phyloP scores from a whole-genome alignment of 2,113 vertebrate species.

The Pachypanchax playfairii region DNA sequence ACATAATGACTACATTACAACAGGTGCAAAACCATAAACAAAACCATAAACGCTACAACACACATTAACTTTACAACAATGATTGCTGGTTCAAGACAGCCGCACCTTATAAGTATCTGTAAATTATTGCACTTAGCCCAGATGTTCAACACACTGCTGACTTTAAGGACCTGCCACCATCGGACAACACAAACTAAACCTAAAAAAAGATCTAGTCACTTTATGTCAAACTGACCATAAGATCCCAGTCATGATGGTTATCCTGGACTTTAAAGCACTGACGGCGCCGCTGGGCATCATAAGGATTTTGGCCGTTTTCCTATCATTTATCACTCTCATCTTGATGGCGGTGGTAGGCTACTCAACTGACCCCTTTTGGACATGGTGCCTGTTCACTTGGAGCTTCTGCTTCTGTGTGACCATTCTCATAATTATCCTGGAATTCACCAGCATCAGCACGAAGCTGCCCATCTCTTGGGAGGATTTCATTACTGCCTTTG shows the following conservation, averaged over 20 bases:
- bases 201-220: not conserved
- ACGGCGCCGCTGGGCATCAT: slow-evolving; percentile 78
- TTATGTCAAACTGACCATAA: not conserved
- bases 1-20: no score
- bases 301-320: slow-evolving; percentile 78
- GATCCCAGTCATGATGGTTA: slow-evolving; percentile 26
- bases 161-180: not conserved
- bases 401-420: slow-evolving; percentile 84
- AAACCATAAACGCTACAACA: no score
- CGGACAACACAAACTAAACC: not conserved
- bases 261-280: slow-evolving; percentile 61
- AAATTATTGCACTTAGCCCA: no score
- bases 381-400: slow-evolving; percentile 89
- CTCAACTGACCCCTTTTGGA: not conserved
- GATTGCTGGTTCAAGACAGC: no score
- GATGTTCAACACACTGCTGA: not conserved
- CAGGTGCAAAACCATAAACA: no score
- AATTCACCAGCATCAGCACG: slow-evolving; percentile 70
- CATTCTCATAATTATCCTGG: slow-evolving; percentile 82
- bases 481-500: slow-evolving; percentile 85
- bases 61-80: no score
- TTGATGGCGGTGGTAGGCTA: slow-evolving; percentile 74
- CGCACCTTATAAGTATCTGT: no score
- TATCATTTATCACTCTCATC: slow-evolving; percentile 85
- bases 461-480: slow-evolving; percentile 86